A percentile compares a stretch with the other conserved stretches of the same genome.
phyloP scores from a whole-genome alignment of 2,113 vertebrate genomes.

The Oryctolagus cuniculus region mOryCun1.1 NC_091440.1:14181001-14181500 shows the following conservation, averaged over 20 bases:
- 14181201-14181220: not conserved
- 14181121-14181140: too few relatives aligned
- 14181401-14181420: not conserved
- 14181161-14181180: not conserved
- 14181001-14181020: too few relatives aligned
- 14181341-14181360: too few relatives aligned
- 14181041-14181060: too few relatives aligned
- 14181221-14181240: not conserved
- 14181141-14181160: not conserved
- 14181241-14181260: not conserved
- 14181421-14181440: not conserved
- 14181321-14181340: not conserved
- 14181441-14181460: rapidly evolving
- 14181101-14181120: rapidly evolving
- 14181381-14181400: not conserved
- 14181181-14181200: not conserved
- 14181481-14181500: rapidly evolving
- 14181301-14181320: not conserved
- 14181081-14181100: rapidly evolving
- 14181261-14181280: rapidly evolving
- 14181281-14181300: not conserved
- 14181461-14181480: rapidly evolving
- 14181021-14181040: too few relatives aligned
- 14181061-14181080: too few relatives aligned
- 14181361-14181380: not conserved